phyloP scores from a whole-genome alignment of 2,113 vertebrate species.

The Mohoua ochrocephala region DNA sequence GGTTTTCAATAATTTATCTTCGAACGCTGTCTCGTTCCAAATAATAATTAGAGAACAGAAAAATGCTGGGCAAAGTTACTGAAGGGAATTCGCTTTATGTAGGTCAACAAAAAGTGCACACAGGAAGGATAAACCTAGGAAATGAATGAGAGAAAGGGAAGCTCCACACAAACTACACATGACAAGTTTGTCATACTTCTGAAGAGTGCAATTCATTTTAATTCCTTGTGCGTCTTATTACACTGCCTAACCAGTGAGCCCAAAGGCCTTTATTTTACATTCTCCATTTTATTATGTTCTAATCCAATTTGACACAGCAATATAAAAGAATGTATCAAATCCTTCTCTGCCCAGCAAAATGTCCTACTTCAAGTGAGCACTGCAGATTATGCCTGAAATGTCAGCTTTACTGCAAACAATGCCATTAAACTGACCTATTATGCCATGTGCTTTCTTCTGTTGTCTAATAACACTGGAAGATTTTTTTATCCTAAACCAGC shows the following conservation, averaged over 20 bases:
- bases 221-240: neutral
- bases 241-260: neutral
- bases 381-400: neutral
- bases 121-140: neutral
- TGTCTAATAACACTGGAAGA: neutral
- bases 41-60: neutral
- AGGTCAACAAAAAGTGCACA: neutral
- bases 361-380: neutral
- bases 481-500: neutral
- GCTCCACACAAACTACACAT: neutral
- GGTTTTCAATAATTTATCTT: neutral
- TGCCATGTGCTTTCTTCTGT: neutral
- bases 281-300: neutral
- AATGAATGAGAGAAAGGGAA: neutral
- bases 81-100: neutral
- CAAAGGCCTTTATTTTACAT: neutral
- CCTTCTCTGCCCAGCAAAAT: neutral
- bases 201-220: neutral
- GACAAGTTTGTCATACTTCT: neutral
- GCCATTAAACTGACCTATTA: neutral
- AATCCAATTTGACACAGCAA: neutral
- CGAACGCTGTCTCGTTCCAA: neutral
- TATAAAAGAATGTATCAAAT: neutral
- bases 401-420: slow-evolving; percentile 3
- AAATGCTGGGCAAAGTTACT: neutral